Evolutionary conservation across 2,888 invertebrate genomes (phyloP).

Genomic region (Brenthis ino): DNA sequence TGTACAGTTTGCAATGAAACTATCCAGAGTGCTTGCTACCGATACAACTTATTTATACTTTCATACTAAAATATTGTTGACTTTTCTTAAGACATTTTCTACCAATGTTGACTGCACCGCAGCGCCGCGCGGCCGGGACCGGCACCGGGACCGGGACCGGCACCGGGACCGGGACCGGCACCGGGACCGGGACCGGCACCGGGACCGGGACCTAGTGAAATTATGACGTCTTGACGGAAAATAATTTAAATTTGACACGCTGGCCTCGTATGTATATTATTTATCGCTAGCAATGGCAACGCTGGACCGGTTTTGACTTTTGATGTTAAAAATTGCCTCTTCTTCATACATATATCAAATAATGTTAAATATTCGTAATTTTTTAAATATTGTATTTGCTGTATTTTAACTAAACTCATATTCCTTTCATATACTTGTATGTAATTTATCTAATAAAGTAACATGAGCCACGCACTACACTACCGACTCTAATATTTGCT

Average conservation of each 20-base stretch:
- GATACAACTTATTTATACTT: too few species aligned
- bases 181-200: too few species aligned
- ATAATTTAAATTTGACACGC: background rate
- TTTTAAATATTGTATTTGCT: slow-evolving; percentile 8
- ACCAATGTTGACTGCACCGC: too few species aligned
- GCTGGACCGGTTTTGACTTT: too few species aligned
- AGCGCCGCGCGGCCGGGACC: too few species aligned
- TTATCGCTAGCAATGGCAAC: background rate
- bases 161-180: too few species aligned
- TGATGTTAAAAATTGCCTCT: slow-evolving; percentile 1
- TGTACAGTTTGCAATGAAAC: background rate
- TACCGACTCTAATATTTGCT: background rate
- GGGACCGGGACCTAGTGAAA: background rate
- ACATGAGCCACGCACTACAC: background rate
- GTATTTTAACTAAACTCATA: slow-evolving; percentile 1
- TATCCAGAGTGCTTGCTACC: background rate
- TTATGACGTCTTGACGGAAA: background rate
- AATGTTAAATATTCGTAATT: background rate
- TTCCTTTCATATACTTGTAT: background rate
- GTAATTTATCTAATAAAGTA: background rate
- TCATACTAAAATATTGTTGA: too few species aligned
- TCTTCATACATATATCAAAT: background rate
- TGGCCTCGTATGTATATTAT: background rate
- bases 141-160: too few species aligned
- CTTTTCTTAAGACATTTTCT: too few species aligned